These are phyloP conservation scores for Apotomis capreana DNA, from an alignment of 2,888 invertebrate species.

Conservation along the genomic window DNA sequence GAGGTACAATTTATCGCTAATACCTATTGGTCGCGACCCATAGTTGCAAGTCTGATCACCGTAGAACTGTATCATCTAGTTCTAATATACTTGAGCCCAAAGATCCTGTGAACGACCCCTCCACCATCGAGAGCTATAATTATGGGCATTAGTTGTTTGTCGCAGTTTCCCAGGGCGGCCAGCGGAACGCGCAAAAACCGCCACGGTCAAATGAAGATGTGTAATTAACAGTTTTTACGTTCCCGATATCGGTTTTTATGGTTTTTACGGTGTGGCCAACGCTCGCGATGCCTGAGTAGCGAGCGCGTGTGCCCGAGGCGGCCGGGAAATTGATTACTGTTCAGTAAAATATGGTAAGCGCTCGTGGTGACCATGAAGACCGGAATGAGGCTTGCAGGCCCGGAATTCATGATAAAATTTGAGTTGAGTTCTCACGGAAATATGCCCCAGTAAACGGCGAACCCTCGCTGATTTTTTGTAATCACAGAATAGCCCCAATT, in stretches of 20 bases:
- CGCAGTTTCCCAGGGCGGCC: slow-evolving; percentile 67
- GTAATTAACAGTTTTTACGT: slow-evolving; percentile 76
- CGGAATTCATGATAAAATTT: too few species aligned
- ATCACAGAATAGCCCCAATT: neutral
- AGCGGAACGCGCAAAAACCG: slow-evolving; percentile 72
- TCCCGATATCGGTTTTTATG: slow-evolving; percentile 61
- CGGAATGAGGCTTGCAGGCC: too few species aligned
- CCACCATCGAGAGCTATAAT: slow-evolving; percentile 41
- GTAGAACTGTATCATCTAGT: neutral
- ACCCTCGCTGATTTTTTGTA: slow-evolving; percentile 10
- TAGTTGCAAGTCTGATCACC: too few species aligned
- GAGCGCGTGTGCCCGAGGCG: slow-evolving; percentile 25
- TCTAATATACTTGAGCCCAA: neutral
- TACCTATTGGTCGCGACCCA: too few species aligned
- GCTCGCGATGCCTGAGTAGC: slow-evolving; percentile 62
- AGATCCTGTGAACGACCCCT: slow-evolving; percentile 20
- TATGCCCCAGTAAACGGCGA: neutral
- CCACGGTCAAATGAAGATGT: slow-evolving; percentile 81
- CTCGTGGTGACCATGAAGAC: neutral
- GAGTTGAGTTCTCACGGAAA: too few species aligned
- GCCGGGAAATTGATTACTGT: slow-evolving; percentile 32
- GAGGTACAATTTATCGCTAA: too few species aligned
- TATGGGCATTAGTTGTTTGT: slow-evolving; percentile 55
- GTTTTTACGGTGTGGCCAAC: slow-evolving; percentile 63
- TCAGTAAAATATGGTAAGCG: slow-evolving; percentile 28